Conservation (phyloP, 2,888 invertebrate genomes). For the Papilio demoleus region DNA sequence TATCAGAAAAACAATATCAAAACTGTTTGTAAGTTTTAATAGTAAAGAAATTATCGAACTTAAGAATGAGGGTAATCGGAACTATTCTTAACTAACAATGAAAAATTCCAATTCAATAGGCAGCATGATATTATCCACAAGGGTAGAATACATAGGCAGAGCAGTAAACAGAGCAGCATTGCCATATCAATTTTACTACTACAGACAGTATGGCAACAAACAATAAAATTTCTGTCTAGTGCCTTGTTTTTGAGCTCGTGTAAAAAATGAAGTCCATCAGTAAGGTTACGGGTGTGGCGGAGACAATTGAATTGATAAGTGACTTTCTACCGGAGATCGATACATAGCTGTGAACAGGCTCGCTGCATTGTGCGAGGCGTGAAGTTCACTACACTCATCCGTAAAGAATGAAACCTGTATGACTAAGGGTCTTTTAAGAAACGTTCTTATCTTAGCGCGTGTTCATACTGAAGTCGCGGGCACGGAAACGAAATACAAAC, state of each 20-base stretch:
- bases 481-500: too few relatives aligned
- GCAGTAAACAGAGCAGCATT: not conserved
- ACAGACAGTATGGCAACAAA: too few relatives aligned
- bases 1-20: too few relatives aligned
- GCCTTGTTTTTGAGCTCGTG: too few relatives aligned
- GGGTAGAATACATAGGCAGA: not conserved
- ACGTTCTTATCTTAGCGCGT: too few relatives aligned
- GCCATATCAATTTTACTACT: not conserved
- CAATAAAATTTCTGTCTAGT: too few relatives aligned
- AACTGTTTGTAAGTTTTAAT: too few relatives aligned
- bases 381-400: not conserved
- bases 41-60: too few relatives aligned
- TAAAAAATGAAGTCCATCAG: not conserved
- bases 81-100: conserved; percentile 46
- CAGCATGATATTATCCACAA: conserved; percentile 40
- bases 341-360: not conserved
- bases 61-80: not conserved
- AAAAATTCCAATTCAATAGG: conserved; percentile 64
- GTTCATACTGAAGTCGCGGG: too few relatives aligned
- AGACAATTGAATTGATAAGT: not conserved
- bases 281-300: not conserved
- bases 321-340: not conserved
- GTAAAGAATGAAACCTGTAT: too few relatives aligned
- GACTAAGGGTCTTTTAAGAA: too few relatives aligned
- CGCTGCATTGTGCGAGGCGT: not conserved